Evolutionary conservation across 2,797 vertebrate species (phyloP), one percentile per base, ranked within the genome.

Genomic region (Gallinago solitaria): DNA sequence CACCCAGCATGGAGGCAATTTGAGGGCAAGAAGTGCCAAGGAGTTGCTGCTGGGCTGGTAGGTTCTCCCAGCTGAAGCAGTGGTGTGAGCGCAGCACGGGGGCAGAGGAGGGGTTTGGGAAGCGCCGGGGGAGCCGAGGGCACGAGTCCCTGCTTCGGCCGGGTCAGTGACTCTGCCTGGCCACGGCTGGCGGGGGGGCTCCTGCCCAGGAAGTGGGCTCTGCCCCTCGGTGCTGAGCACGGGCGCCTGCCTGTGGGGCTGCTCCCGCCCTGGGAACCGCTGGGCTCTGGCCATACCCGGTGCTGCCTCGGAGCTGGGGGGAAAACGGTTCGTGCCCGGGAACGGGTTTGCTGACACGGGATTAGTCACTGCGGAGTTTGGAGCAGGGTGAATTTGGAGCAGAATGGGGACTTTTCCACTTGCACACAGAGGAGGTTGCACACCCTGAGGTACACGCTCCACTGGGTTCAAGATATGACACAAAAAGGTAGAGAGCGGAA

Each of bases 321-420:
- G 37, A 20, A 14, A 27, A 17, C 0, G 1, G 24, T 4, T 2
- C 0, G n/a, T 51, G 56, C 43, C 47, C 47, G 41, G 91, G 63
- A 78, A 56, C 0, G 0, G 37, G 47, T 82, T 65, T 75, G 53
- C 59, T 79, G 71, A 17, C 47, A 12, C 2, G 6, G 41, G 25
- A 35, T 79, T 57, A 63, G 48, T 79, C 57, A 7, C 3, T 83
- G 81, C 67, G 81, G 71, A 17, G 16, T 54, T 83, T 82, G 82
- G 47, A 89, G 41, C 57, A 80, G 33, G 33, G 41, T 20, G n/a
- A 30, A 12, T 54, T 83, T 82, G 82, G 47, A 89, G 41, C 57
- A 80, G 32, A 48, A 4, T 2, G 2, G 23, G 16, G 32, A 24
- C 25, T 19, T 90, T 33, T 21, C 90, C 43, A 32, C 53, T 67